A percentile compares a stretch with the other conserved stretches of the same genome.
Conservation (phyloP, 2,113 vertebrate species). For the Camarhynchus parvulus region DNA sequence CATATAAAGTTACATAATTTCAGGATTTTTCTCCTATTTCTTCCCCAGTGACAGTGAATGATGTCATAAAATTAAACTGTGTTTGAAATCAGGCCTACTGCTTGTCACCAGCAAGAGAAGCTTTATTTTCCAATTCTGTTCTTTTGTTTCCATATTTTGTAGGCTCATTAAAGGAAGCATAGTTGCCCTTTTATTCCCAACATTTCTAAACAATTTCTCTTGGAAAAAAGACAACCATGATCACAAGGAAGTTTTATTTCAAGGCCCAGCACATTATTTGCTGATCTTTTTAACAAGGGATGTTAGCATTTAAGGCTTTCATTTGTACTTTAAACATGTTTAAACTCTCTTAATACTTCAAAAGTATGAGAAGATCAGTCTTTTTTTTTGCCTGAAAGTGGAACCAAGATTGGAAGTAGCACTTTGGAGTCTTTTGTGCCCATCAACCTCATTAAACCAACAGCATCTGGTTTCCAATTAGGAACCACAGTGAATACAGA, state of each 20-base stretch:
- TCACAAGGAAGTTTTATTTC: neutral
- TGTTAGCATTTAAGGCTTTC: neutral
- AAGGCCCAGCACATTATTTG: neutral
- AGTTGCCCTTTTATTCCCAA: neutral
- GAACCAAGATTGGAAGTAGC: neutral
- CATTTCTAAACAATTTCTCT: neutral
- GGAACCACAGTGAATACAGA: neutral
- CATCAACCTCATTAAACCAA: neutral
- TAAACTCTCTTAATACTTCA: neutral
- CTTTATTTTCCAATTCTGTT: neutral
- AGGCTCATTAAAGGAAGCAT: neutral
- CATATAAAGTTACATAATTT: neutral
- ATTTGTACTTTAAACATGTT: neutral
- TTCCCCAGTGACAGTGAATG: neutral
- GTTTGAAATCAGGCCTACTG: neutral
- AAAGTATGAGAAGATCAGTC: neutral
- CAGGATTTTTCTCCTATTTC: neutral
- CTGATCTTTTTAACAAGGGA: fast-evolving
- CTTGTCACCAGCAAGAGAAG: neutral
- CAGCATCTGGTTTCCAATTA: neutral
- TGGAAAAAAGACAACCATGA: neutral
- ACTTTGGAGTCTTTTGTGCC: neutral
- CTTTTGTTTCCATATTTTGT: neutral
- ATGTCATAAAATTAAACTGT: neutral
- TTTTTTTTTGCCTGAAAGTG: neutral